Evolutionary conservation across 1,140 invertebrate genomes (phyloP).

Genomic region (Dreissena polymorpha): DNA sequence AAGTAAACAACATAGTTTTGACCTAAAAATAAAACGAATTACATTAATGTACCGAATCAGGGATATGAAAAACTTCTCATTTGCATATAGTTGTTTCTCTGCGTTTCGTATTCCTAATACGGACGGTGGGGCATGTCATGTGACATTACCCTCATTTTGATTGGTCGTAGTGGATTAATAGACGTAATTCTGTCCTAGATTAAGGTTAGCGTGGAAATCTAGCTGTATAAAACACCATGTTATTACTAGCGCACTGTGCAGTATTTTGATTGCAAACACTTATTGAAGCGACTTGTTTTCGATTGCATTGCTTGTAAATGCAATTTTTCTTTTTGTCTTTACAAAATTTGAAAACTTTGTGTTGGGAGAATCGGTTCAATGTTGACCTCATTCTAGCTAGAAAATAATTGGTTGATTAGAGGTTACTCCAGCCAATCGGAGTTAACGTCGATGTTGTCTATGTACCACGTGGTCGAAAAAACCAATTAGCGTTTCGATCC

Average conservation of each 20-base stretch:
- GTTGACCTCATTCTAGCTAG: not conserved
- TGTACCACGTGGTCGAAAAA: constrained; percentile 37
- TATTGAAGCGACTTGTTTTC: not conserved
- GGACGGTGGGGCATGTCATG: constrained; percentile 1
- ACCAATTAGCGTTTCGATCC: constrained; percentile 33
- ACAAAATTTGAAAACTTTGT: constrained; percentile 14
- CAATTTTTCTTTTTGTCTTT: not conserved
- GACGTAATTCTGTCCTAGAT: constrained; percentile 1
- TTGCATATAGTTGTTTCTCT: constrained; percentile 28
- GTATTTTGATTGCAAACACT: constrained; percentile 15
- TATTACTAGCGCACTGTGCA: not conserved
- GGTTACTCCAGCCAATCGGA: constrained; percentile 21
- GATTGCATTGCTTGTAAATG: constrained; percentile 10
- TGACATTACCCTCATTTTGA: constrained; percentile 35
- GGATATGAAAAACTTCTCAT: constrained; percentile 47
- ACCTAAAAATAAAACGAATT: constrained; percentile 26
- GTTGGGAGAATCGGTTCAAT: constrained; percentile 24
- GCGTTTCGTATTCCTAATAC: constrained; percentile 28
- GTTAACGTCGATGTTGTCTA: not conserved
- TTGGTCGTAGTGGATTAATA: constrained; percentile 13
- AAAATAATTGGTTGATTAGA: constrained; percentile 16
- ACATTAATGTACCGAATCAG: not conserved
- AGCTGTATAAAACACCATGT: not conserved
- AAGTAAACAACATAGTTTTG: constrained; percentile 39
- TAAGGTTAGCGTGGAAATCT: not conserved